These are phyloP conservation scores for Lutjanus erythropterus DNA, from an alignment of 2,113 vertebrate species.

Conservation along the genomic window DNA sequence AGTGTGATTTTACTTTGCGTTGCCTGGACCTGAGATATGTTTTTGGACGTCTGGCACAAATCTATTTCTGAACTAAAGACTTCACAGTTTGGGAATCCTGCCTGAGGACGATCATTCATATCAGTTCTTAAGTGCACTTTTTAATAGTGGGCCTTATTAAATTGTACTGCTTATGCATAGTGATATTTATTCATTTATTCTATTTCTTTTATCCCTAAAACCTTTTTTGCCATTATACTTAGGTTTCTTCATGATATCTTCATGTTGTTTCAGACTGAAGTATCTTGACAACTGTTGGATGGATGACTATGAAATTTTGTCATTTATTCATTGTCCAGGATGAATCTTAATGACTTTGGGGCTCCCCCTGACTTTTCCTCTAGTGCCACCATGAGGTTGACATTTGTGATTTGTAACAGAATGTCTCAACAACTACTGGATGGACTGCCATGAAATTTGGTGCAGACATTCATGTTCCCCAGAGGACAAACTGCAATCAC, in stretches of 20 bases:
- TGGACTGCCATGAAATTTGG: neutral
- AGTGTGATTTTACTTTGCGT: neutral
- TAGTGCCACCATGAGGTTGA: too few species aligned
- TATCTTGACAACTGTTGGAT: neutral
- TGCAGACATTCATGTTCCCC: neutral
- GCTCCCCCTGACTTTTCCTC: too few species aligned
- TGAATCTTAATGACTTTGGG: too few species aligned
- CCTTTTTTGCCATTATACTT: neutral
- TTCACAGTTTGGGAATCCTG: neutral
- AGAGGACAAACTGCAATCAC: neutral
- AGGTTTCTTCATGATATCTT: neutral
- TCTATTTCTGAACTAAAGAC: neutral
- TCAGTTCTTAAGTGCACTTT: neutral
- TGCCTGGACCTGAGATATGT: neutral
- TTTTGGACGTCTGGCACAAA: neutral
- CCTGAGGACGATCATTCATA: neutral
- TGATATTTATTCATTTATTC: neutral
- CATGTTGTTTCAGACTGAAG: neutral
- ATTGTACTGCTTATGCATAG: too few species aligned
- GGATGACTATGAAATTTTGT: too few species aligned
- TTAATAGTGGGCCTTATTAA: constrained; percentile 1
- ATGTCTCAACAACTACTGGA: too few species aligned
- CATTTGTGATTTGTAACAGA: too few species aligned
- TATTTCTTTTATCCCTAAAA: neutral
- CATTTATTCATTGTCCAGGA: too few species aligned